Conservation (phyloP, 2,113 vertebrate species). For the Sporophila hypoxantha region DNA sequence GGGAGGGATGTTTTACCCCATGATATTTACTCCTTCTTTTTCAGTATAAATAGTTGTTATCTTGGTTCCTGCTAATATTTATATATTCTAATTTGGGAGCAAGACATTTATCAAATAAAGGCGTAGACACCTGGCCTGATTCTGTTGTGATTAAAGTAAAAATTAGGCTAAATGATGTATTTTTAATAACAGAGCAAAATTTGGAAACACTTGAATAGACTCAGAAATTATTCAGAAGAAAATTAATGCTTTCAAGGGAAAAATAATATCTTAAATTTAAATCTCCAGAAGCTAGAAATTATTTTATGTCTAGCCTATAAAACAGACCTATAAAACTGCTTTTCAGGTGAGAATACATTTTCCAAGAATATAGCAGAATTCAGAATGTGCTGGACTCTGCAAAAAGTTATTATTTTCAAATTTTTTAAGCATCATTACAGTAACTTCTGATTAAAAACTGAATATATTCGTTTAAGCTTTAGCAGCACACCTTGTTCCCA, state of each 20-base stretch:
- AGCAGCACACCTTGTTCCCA: background rate
- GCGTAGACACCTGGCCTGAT: background rate
- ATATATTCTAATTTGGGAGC: background rate
- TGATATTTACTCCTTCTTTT: background rate
- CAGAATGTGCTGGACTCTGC: background rate
- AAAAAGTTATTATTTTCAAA: background rate
- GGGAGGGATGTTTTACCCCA: background rate
- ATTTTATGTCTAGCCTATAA: background rate
- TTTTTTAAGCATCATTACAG: background rate
- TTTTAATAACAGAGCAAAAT: background rate
- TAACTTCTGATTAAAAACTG: background rate
- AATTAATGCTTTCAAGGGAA: background rate
- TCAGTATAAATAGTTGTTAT: background rate
- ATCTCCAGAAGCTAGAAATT: background rate
- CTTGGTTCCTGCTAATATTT: background rate
- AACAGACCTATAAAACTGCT: background rate
- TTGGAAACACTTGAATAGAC: background rate
- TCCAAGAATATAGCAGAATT: background rate
- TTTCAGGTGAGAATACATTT: background rate
- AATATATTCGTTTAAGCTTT: background rate
- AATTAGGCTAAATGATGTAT: background rate
- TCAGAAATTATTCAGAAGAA: background rate
- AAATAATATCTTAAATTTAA: constrained; percentile 1
- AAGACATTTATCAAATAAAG: background rate
- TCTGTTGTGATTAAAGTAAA: constrained; percentile 12